Conservation (phyloP, 1,140 invertebrate genomes). For the Solenopsis fugax region DNA sequence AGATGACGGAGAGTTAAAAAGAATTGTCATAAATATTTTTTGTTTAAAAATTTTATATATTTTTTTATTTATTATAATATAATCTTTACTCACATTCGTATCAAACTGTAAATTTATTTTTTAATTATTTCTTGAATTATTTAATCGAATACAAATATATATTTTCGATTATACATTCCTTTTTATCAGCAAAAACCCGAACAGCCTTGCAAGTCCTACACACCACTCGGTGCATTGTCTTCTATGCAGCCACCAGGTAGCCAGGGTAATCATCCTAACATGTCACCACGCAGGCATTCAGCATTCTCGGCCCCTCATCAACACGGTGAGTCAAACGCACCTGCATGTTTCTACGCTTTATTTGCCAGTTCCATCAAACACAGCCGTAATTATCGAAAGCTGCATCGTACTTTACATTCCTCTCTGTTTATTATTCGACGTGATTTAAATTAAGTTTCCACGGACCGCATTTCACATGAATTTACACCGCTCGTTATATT, state of each 20-base stretch:
- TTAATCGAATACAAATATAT: constrained; percentile 6
- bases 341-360: constrained; percentile 54
- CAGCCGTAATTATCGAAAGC: constrained; percentile 13
- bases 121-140: not conserved
- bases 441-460: constrained; percentile 31
- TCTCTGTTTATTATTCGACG: constrained; percentile 24
- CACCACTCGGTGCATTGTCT: constrained; percentile 93
- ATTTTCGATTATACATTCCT: not conserved
- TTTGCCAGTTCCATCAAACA: not conserved
- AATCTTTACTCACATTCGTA: not conserved
- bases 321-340: constrained; percentile 82
- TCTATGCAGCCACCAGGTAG: constrained; percentile 94
- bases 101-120: not conserved
- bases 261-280: constrained; percentile 86
- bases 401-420: not conserved
- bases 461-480: constrained; percentile 20
- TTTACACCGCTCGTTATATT: constrained; percentile 47
- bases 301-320: constrained; percentile 86
- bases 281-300: constrained; percentile 85
- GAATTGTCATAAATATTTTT: not conserved
- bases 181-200: constrained; percentile 80
- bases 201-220: constrained; percentile 90
- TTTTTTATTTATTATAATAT: constrained; percentile 16
- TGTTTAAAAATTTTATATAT: not conserved
- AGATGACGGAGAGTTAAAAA: not conserved